phyloP scores from a whole-genome alignment of 2,797 vertebrate species.

The Eurystomus glaucurus region DNA sequence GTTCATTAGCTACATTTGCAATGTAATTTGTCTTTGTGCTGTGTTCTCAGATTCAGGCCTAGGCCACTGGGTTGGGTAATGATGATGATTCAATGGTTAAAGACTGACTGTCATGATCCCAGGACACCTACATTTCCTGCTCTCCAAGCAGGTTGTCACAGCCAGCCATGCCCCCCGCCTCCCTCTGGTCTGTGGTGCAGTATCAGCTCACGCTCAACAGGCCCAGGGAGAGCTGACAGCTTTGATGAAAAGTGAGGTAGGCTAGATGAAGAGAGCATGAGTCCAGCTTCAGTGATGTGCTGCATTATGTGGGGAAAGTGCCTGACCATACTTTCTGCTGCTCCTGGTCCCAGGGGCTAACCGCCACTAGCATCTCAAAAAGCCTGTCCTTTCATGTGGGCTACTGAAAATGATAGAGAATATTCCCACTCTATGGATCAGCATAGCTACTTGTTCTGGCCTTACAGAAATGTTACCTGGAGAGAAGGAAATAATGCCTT shows the following conservation, averaged over 20 bases:
- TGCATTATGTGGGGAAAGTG: not conserved
- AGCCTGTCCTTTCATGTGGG: fast-evolving
- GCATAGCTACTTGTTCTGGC: not conserved
- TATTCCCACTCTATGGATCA: not conserved
- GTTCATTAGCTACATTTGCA: not conserved
- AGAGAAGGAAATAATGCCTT: not conserved
- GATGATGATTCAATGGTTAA: not conserved
- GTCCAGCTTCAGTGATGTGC: not conserved
- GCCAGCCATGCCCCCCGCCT: not conserved
- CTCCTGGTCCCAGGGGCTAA: not conserved
- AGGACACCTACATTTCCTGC: not conserved
- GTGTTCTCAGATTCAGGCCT: not conserved
- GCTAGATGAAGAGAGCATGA: fast-evolving
- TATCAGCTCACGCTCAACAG: fast-evolving
- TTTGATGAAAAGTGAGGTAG: not conserved
- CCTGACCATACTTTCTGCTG: fast-evolving
- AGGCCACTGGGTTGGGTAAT: not conserved
- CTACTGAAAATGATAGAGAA: not conserved
- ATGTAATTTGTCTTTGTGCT: fast-evolving
- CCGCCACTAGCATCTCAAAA: not conserved
- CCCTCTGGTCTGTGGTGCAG: not conserved
- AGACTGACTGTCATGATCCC: not conserved
- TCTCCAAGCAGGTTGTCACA: not conserved
- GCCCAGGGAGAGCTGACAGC: not conserved
- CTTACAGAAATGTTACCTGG: not conserved